Conservation (phyloP, 2,888 invertebrate genomes). For the Electrophaes corylata region DNA sequence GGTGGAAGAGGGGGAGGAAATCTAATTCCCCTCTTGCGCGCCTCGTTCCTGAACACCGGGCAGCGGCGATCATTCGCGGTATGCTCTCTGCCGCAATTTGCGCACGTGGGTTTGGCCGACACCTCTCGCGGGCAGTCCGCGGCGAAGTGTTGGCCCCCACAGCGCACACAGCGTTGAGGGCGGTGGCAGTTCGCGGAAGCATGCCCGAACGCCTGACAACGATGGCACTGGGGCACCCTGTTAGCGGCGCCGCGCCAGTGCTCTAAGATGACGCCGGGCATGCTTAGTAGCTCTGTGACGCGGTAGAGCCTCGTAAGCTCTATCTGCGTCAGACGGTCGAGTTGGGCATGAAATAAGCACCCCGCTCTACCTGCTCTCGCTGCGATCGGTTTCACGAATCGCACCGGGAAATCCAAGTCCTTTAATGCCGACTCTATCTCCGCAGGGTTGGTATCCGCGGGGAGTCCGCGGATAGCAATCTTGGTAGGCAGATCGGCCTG, state of each 20-base stretch:
- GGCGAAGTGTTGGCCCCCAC: background rate
- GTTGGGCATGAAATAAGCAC: constrained; percentile 8
- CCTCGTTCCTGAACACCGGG: background rate
- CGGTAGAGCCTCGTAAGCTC: background rate
- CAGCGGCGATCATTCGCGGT: constrained; percentile 24
- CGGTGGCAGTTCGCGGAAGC: background rate
- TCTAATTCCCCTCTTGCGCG: constrained; percentile 9
- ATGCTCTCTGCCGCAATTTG: constrained; percentile 27
- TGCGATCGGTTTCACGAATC: background rate
- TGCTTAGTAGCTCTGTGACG: background rate
- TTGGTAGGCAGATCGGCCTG: background rate
- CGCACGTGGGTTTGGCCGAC: constrained; percentile 24
- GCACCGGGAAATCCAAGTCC: constrained; percentile 4
- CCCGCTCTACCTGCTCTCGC: background rate
- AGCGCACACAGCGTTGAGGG: background rate
- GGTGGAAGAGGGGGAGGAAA: background rate
- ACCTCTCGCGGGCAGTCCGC: background rate
- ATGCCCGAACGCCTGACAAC: background rate
- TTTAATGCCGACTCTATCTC: background rate
- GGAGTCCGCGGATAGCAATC: background rate
- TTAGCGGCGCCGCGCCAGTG: constrained; percentile 2
- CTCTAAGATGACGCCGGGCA: constrained; percentile 6
- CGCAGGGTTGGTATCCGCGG: background rate
- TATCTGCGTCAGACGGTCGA: constrained; percentile 1
- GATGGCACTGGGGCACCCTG: background rate